Evolutionary conservation across 2,888 invertebrate species (phyloP), one percentile per base, ranked within the genome.

Genomic region (Morinoia aosen): DNA sequence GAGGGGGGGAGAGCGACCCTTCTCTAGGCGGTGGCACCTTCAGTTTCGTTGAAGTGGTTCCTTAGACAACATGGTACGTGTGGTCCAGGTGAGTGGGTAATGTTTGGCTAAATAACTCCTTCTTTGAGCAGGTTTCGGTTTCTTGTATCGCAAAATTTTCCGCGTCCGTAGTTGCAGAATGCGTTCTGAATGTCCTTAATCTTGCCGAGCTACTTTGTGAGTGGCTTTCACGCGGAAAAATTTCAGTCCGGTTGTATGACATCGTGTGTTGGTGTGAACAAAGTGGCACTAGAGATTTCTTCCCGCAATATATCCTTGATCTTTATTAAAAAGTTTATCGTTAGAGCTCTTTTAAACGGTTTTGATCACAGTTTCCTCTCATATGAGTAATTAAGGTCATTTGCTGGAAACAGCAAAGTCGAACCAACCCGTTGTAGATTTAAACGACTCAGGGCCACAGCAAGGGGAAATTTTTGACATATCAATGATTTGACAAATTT

Each of bases 11-110:
- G 90, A 90, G 90, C 40, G 39, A 14, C 90, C 39, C 90, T 39
- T 39, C 48, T 40, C 48, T 40, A 10, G 14, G 90, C 39, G 19
- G 88, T 40, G 90, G 40, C 39, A 90, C 90, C 90, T 90, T 90
- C 90, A 90, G 90, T 90, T 90, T 90, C 90, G 48, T 90, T 90
- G 39, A 8, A 16, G 90, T 90, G 90, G 90, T 40, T 40, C 40
- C 19, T 40, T 40, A 14, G 90, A 90, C 90, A 90, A 90, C 90
- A 90, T 90, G 90, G 90, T 90, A 40, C 16, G 40, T 90, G 90
- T 39, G 90, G 90, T 90, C 40, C 90, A 40, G 90, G 90, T 90
- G 90, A 90, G 90, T 90, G 76, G 76, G 10, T 76, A 33, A 25
- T 33, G 25, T 16, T 61, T 19, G 12, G 61, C 19, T 16, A 61